Evolutionary conservation across 2,888 invertebrate species (phyloP), one percentile per base, ranked within the genome.

Genomic region (Augiades crinisus): DNA sequence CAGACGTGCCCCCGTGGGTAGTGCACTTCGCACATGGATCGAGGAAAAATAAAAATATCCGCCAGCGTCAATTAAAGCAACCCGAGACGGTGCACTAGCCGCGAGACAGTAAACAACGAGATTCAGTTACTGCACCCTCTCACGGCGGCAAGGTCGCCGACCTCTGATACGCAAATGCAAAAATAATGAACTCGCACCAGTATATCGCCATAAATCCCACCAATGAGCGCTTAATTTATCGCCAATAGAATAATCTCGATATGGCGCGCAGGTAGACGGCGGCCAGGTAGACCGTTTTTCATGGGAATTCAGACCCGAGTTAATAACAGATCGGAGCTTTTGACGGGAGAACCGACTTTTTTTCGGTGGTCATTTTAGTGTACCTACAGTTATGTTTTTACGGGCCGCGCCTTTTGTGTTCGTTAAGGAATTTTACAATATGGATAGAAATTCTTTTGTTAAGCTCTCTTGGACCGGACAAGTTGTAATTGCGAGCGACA

Each of bases 221-320:
- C 69, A 77, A 75, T 69, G 63, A 65, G 68, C 71, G 68, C 76
- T 82, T 81, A 82, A 86, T 83, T 83, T 87, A 85, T 81, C 75
- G 75, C 64, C 72, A 72, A 72, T 76, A 73, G 72, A 67, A 67
- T 72, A 49, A 69, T 64, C 68, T 61, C 74, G 81, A 83, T 86
- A 80, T 75, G 43, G 50, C 36, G 36, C 51, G 71, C 83, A 85
- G 83, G 86, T 84, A 85, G 68, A 64, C 55, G 58, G 62, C 30
- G 59, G 59, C 70, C 81, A 83, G 85, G 84, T 83, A 85, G 76
- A 66, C 65, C 75, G 50, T 30, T 50, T 75, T 80, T 80, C 78
- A 72, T 75, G 75, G 73, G 74, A 80, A 77, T 73, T 75, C 67
- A 65, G 62, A 60, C 59, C 67, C 65, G 50, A 50, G 52, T 65